Percentiles rank a stretch among this genome's conserved stretches.
Evolutionary conservation across 1,140 invertebrate genomes (phyloP).

Genomic region (Nephotettix cincticeps): DNA sequence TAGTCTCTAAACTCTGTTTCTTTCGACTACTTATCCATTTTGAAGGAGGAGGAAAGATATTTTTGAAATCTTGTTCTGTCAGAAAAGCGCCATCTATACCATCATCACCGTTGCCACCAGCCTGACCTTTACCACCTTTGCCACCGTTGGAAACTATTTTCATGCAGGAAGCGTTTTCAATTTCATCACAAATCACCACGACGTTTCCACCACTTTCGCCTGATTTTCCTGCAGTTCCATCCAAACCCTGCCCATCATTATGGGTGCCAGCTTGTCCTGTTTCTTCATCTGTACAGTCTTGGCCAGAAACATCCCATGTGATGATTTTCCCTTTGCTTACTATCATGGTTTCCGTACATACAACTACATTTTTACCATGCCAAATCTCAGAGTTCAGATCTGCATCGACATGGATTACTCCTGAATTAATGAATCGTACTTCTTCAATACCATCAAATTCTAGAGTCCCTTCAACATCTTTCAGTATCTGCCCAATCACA

Average conservation of each 20-base stretch:
- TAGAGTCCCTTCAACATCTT: neutral
- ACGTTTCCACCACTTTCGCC: conserved; percentile 40
- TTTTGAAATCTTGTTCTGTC: neutral
- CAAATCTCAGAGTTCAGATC: conserved; percentile 22
- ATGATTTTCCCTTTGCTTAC: conserved; percentile 14
- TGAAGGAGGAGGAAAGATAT: neutral
- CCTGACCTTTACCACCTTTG: conserved; percentile 33
- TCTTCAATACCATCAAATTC: conserved; percentile 12
- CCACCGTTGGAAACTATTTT: conserved; percentile 36
- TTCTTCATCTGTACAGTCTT: conserved; percentile 25
- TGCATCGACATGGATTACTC: conserved; percentile 28
- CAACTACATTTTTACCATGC: conserved; percentile 33
- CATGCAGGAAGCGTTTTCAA: conserved; percentile 33
- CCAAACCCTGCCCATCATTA: neutral
- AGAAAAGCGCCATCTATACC: conserved; percentile 13
- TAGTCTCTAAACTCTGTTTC: neutral
- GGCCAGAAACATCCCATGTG: conserved; percentile 35
- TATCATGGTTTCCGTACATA: conserved; percentile 25
- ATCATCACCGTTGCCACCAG: conserved; percentile 31
- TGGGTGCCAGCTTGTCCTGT: neutral
- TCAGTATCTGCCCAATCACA: neutral
- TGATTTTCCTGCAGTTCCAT: conserved; percentile 26
- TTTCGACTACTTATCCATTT: neutral
- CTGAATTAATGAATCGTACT: conserved; percentile 28
- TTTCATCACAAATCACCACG: conserved; percentile 19